phyloP scores from a whole-genome alignment of 2,797 vertebrate species.

The Balearica regulorum region DNA sequence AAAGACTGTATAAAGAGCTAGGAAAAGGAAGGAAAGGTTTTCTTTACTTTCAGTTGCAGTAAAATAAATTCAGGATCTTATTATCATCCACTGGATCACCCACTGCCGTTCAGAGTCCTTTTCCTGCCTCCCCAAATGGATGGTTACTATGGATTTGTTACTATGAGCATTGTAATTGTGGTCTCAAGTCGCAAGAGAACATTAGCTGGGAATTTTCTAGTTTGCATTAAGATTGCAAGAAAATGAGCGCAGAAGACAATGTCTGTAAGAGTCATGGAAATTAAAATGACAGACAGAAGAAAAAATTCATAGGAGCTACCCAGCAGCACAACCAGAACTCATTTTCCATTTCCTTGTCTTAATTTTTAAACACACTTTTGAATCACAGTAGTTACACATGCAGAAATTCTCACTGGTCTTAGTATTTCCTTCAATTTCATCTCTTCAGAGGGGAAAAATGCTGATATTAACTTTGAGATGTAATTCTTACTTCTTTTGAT shows the following conservation, averaged over 20 bases:
- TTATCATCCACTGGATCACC: not conserved
- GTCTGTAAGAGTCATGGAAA: not conserved
- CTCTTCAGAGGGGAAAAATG: not conserved
- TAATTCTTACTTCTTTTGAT: not conserved
- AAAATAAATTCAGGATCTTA: not conserved
- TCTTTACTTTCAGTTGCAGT: not conserved
- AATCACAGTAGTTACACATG: not conserved
- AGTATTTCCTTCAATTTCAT: not conserved
- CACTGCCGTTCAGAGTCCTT: not conserved
- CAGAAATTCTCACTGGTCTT: not conserved
- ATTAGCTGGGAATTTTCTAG: not conserved
- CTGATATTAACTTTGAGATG: not conserved
- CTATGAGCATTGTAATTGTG: not conserved
- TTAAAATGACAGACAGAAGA: not conserved
- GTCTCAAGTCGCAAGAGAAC: not conserved
- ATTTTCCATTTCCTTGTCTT: conserved; percentile 5
- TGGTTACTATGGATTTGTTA: not conserved
- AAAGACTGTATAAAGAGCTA: not conserved
- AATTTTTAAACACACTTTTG: not conserved
- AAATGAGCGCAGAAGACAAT: not conserved
- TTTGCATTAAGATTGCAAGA: not conserved
- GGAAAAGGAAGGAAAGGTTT: not conserved
- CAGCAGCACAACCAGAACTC: not conserved
- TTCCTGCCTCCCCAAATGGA: not conserved
- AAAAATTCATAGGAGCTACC: not conserved